A percentile compares a stretch with the other conserved stretches of the same genome.
phyloP scores from a whole-genome alignment of 2,113 vertebrate species.

The Ptychochromis oligacanthus region DNA sequence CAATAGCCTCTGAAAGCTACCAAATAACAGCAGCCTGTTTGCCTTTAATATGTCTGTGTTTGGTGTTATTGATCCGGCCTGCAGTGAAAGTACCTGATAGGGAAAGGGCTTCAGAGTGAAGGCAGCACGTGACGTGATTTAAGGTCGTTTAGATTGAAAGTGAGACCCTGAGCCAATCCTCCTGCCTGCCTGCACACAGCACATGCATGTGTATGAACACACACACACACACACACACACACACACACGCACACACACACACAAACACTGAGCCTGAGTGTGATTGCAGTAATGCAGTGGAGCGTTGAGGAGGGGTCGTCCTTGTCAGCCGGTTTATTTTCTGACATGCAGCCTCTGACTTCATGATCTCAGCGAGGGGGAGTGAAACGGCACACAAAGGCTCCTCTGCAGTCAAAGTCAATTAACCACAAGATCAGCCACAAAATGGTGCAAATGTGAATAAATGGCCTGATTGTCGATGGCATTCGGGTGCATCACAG shows the following conservation, averaged over 20 bases:
- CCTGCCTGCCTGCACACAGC: not conserved
- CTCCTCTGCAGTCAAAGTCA: not conserved
- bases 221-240: not conserved
- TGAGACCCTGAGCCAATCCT: not conserved
- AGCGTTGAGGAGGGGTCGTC: constrained; percentile 28
- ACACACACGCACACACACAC: not conserved
- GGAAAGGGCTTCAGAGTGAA: not conserved
- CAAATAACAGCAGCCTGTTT: not conserved
- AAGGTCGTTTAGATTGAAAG: constrained; percentile 37
- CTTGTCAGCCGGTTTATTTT: constrained; percentile 27
- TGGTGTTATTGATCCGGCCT: constrained; percentile 1
- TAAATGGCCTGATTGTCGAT: not conserved
- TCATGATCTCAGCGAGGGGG: not conserved
- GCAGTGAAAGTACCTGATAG: not conserved
- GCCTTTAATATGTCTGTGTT: not conserved
- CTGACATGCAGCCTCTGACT: constrained; percentile 6
- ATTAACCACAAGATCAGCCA: constrained; percentile 23
- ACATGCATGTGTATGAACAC: constrained; percentile 4
- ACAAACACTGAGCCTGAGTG: not conserved
- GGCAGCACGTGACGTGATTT: constrained; percentile 9
- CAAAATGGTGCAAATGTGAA: constrained; percentile 22
- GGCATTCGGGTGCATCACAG: not conserved
- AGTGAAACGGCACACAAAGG: not conserved
- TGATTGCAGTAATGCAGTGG: not conserved
- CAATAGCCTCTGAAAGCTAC: not conserved